phyloP scores from a whole-genome alignment of 2,797 vertebrate genomes.

The Neosilurus hyrtlii region DNA sequence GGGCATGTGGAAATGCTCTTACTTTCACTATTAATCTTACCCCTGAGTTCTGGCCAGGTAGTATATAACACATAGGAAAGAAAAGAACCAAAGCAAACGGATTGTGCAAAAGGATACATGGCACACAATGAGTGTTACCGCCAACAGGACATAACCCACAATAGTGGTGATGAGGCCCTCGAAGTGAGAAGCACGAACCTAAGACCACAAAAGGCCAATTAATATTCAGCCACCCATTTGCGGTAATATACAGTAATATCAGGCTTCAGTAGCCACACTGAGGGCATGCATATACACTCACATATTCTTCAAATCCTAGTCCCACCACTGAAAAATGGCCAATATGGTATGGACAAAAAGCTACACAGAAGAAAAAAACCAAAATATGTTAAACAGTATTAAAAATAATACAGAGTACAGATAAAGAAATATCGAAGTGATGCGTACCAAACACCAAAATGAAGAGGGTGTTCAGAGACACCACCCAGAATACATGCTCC shows the following conservation, averaged over 20 bases:
- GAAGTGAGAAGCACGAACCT: conserved; percentile 97
- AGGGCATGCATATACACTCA: conserved; percentile 71
- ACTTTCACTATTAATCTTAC: too few relatives aligned
- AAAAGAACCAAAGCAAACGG: background rate
- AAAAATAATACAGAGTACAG: background rate
- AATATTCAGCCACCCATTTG: background rate
- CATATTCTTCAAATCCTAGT: conserved; percentile 94
- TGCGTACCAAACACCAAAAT: conserved; percentile 96
- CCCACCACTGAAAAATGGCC: conserved; percentile 98
- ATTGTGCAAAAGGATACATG: conserved; percentile 89
- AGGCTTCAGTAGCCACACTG: background rate
- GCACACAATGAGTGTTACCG: conserved; percentile 93
- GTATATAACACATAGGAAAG: background rate
- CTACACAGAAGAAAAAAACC: conserved; percentile 65
- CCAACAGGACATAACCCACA: conserved; percentile 94
- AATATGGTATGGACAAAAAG: conserved; percentile 98
- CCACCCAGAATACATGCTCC: conserved; percentile 99
- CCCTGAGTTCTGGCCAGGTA: too few relatives aligned
- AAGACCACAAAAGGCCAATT: background rate
- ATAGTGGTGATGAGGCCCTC: conserved; percentile 98
- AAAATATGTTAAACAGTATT: background rate
- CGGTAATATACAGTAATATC: background rate
- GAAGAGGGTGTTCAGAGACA: conserved; percentile 97
- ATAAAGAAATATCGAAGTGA: background rate
- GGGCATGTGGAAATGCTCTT: too few relatives aligned